phyloP scores from a whole-genome alignment of 2,888 invertebrate species.

The Scaptomyza parva region DNA sequence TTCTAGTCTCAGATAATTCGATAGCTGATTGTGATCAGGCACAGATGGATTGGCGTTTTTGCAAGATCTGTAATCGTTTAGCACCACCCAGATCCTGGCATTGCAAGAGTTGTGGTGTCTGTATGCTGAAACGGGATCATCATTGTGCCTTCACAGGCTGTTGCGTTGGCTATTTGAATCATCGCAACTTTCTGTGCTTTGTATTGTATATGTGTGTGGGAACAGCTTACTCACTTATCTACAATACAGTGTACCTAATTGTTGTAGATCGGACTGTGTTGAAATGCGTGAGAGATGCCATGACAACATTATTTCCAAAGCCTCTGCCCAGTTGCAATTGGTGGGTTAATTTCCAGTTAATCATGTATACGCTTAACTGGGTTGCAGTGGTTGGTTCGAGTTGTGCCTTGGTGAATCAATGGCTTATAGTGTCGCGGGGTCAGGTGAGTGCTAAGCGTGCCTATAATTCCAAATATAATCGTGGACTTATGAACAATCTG shows the following conservation, averaged over 20 bases:
- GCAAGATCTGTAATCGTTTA: conserved; percentile 89
- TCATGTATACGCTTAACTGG: background rate
- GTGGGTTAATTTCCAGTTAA: background rate
- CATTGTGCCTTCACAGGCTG: conserved; percentile 95
- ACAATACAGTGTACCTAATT: conserved; percentile 88
- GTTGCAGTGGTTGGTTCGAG: conserved; percentile 77
- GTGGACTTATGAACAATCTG: conserved; percentile 90
- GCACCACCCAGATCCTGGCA: conserved; percentile 95
- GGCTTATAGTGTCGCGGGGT: conserved; percentile 89
- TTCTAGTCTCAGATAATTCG: background rate
- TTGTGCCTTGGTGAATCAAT: conserved; percentile 87
- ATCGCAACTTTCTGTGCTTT: conserved; percentile 93
- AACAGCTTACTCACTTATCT: conserved; percentile 89
- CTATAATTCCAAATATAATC: conserved; percentile 86
- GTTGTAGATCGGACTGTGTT: conserved; percentile 77
- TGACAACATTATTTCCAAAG: background rate
- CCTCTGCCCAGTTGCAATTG: background rate
- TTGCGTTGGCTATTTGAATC: conserved; percentile 94
- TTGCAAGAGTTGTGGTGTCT: conserved; percentile 92
- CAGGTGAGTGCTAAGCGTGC: conserved; percentile 87
- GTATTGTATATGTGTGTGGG: conserved; percentile 90
- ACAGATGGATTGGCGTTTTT: conserved; percentile 88
- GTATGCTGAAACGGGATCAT: conserved; percentile 93
- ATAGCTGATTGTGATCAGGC: background rate
- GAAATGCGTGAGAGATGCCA: conserved; percentile 1